Evolutionary conservation across 2,888 invertebrate species (phyloP).

Genomic region (Lasius platythorax): DNA sequence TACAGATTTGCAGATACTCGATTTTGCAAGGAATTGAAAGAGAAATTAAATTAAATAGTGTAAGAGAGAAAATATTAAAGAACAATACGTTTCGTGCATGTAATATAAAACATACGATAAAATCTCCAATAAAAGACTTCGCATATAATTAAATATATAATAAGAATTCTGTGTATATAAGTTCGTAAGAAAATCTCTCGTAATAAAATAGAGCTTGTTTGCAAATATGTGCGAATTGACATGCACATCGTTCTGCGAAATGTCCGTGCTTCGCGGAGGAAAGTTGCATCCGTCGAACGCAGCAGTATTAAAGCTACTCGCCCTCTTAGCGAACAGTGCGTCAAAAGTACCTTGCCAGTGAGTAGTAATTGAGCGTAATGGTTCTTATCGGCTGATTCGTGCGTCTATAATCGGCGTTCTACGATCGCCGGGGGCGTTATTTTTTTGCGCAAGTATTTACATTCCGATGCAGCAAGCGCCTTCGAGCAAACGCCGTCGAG

Average conservation of each 20-base stretch:
- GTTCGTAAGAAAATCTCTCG: neutral
- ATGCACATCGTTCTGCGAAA: slow-evolving; percentile 6
- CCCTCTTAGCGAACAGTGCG: slow-evolving; percentile 47
- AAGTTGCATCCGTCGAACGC: slow-evolving; percentile 34
- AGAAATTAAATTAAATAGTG: neutral
- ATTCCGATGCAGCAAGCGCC: slow-evolving; percentile 25
- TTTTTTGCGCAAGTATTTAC: slow-evolving; percentile 42
- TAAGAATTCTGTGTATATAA: slow-evolving; percentile 2
- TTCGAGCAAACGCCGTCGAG: slow-evolving; percentile 17
- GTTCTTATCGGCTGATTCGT: slow-evolving; percentile 54
- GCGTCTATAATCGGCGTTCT: slow-evolving; percentile 46
- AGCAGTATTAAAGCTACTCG: slow-evolving; percentile 54
- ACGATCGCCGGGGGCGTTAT: slow-evolving; percentile 11
- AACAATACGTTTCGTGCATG: neutral
- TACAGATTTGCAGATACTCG: neutral
- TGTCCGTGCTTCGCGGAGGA: slow-evolving; percentile 45
- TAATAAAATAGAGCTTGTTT: slow-evolving; percentile 21
- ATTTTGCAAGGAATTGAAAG: neutral
- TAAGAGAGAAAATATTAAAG: neutral
- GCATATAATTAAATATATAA: neutral
- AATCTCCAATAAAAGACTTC: neutral
- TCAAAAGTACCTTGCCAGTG: slow-evolving; percentile 54
- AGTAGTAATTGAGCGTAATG: slow-evolving; percentile 54
- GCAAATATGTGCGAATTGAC: neutral
- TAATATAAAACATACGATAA: neutral